phyloP scores from a whole-genome alignment of 30 jellyfish, hydroid and myxozoan species.

The Turritopsis dohrnii region DNA sequence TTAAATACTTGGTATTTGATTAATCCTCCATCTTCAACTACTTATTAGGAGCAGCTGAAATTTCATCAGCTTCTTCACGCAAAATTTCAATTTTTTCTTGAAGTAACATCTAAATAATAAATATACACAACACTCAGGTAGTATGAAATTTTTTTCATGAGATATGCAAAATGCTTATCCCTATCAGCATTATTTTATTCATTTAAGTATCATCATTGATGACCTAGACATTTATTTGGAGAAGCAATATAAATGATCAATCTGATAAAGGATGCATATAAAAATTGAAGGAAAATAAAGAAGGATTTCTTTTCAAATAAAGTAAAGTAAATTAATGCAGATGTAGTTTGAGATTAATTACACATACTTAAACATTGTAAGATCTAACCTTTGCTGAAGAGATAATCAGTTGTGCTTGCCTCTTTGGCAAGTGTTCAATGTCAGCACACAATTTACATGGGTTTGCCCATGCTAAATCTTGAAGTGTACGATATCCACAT shows the following conservation, averaged over 20 bases:
- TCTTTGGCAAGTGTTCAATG: slow-evolving; percentile 55
- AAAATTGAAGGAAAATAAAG: too few species aligned
- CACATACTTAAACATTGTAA: background rate
- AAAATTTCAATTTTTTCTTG: slow-evolving; percentile 76
- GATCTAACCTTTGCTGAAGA: slow-evolving; percentile 78
- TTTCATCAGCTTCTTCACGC: slow-evolving; percentile 82
- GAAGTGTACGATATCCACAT: slow-evolving; percentile 77
- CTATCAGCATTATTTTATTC: too few species aligned
- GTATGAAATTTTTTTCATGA: too few species aligned
- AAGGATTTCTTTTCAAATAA: too few species aligned
- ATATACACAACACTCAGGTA: too few species aligned
- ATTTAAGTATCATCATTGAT: too few species aligned
- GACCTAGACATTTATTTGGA: too few species aligned
- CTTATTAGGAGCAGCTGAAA: slow-evolving; percentile 24
- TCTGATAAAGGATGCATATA: background rate
- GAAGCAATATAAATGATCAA: slow-evolving; percentile 15
- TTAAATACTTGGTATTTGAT: background rate
- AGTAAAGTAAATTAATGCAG: too few species aligned
- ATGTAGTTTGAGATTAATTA: too few species aligned
- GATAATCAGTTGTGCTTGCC: slow-evolving; percentile 71
- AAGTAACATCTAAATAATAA: slow-evolving; percentile 55
- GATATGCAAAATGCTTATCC: too few species aligned
- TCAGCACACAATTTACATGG: slow-evolving; percentile 47
- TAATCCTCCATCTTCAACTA: background rate
- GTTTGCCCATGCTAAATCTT: slow-evolving; percentile 77